Evolutionary conservation across 2,888 invertebrate genomes (phyloP).

Genomic region (Spilosoma lubricipeda): DNA sequence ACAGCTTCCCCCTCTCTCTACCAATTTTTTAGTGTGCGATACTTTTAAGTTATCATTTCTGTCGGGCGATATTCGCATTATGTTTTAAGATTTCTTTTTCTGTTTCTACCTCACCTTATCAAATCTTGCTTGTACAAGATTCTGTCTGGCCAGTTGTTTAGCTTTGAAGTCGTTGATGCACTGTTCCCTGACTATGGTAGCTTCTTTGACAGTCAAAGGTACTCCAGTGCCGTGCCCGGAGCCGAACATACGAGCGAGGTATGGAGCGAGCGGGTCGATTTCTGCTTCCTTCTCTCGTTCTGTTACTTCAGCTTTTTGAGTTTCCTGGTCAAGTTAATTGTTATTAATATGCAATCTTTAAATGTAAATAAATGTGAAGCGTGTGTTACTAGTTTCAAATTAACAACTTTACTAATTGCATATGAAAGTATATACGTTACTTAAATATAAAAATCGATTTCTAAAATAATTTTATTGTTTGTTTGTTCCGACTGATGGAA

Average conservation of each 20-base stretch:
- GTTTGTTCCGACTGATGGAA: too few relatives aligned
- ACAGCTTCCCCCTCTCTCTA: too few relatives aligned
- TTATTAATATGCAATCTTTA: neutral
- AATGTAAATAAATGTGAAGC: too few relatives aligned
- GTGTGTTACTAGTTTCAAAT: too few relatives aligned
- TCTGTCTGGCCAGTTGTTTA: conserved; percentile 87
- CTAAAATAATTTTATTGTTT: too few relatives aligned
- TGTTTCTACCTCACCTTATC: conserved; percentile 81
- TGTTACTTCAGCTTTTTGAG: conserved; percentile 79
- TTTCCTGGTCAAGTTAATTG: conserved; percentile 68
- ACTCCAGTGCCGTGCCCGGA: conserved; percentile 71
- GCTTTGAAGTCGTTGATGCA: conserved; percentile 90
- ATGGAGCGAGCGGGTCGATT: conserved; percentile 88
- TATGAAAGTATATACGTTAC: too few relatives aligned
- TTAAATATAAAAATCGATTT: too few relatives aligned
- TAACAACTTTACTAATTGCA: too few relatives aligned
- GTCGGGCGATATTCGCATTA: too few relatives aligned
- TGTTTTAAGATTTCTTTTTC: too few relatives aligned
- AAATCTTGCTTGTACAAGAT: conserved; percentile 88
- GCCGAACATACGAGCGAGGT: conserved; percentile 86
- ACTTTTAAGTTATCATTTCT: too few relatives aligned
- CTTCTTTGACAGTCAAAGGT: conserved; percentile 79
- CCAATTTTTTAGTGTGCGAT: too few relatives aligned
- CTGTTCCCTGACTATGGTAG: conserved; percentile 81
- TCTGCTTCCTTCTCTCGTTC: conserved; percentile 88